phyloP scores from a whole-genome alignment of 2,888 invertebrate genomes.

The Pharmacophagus antenor region DNA sequence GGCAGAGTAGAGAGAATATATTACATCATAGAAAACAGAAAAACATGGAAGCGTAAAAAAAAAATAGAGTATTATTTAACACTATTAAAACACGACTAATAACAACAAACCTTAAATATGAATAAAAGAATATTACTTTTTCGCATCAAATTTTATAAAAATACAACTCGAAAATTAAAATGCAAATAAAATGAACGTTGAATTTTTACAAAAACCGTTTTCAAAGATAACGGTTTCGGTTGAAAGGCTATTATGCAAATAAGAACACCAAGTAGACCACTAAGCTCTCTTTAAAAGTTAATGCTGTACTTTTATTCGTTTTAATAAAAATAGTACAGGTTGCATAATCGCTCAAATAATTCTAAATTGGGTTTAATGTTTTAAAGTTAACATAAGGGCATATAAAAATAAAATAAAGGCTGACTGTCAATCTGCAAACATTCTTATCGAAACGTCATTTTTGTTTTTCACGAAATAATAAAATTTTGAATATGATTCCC shows the following conservation, averaged over 20 bases:
- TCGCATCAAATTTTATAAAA: not conserved
- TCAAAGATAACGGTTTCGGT: constrained; percentile 18
- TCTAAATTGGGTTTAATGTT: too few relatives aligned
- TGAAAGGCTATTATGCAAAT: constrained; percentile 24
- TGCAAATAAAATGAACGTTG: not conserved
- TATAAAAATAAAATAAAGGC: too few relatives aligned
- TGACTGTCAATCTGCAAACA: too few relatives aligned
- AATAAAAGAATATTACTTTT: not conserved
- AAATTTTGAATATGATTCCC: too few relatives aligned
- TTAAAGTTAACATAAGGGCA: too few relatives aligned
- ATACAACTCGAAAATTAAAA: not conserved
- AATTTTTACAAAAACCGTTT: not conserved
- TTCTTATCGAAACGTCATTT: too few relatives aligned
- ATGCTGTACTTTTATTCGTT: constrained; percentile 3
- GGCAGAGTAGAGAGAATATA: too few relatives aligned
- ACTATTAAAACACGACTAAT: not conserved
- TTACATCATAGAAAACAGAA: too few relatives aligned
- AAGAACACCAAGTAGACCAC: constrained; percentile 22
- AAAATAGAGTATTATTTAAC: too few relatives aligned
- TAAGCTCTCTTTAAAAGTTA: constrained; percentile 20
- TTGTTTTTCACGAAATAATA: too few relatives aligned
- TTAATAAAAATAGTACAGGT: not conserved
- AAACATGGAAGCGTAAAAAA: too few relatives aligned
- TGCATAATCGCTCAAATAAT: not conserved
- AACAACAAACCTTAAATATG: not conserved